Base-by-base conservation (phyloP, 37 sponge, comb jelly and placozoan genomes). In the Chondrosia reniformis region DNA sequence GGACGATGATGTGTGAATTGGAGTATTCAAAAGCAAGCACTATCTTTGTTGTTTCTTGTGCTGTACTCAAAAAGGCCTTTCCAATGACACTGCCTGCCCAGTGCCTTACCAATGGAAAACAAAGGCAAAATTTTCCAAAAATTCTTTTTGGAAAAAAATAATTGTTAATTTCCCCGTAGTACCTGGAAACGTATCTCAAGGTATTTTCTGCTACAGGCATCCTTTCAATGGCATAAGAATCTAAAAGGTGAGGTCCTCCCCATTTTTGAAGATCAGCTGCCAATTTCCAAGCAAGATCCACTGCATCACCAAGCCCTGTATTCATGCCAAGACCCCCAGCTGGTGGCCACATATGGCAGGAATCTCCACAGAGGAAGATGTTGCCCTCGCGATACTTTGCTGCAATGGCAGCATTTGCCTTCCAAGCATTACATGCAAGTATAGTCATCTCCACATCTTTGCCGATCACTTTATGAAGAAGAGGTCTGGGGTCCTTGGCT, bases 321-420 rank as follows among this genome's bases (percentile, higher is more conserved):
- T 92, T 92, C 84, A 92, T 25, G 15, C 93, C 93, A 30, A 88
- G 61, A 8, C 93, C 93, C 27, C 89, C 93, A 67, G 81, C 86
- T 31, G 93, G 93, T 21, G 88, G 30, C 93, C 93, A 92, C 57
- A 83, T 83, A 63, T 92, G 89, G 28, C 86, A 89, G 34, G 88
- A 82, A 77, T 92, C 93, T 22, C 93, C 93, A 56, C 83, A 85
- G 4, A 92, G 67, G 43, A 92, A 72, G 44, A 83, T 77, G 17
- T 80, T 79, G 13, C 89, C 93, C 17, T 80, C 84, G 27, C 83
- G 77, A 55, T 80, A 88, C 67, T 88, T 82, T 0, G 86, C 85
- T 4, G 86, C 46, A 5, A 88, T 46, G 49, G 88, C 27, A 22
- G 76, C 84, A 67, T 88, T 83, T 72, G 87, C 82, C 32, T 79